These are phyloP conservation scores for Vanacampus margaritifer DNA, from an alignment of 2,113 vertebrate genomes.

Conservation along the genomic window DNA sequence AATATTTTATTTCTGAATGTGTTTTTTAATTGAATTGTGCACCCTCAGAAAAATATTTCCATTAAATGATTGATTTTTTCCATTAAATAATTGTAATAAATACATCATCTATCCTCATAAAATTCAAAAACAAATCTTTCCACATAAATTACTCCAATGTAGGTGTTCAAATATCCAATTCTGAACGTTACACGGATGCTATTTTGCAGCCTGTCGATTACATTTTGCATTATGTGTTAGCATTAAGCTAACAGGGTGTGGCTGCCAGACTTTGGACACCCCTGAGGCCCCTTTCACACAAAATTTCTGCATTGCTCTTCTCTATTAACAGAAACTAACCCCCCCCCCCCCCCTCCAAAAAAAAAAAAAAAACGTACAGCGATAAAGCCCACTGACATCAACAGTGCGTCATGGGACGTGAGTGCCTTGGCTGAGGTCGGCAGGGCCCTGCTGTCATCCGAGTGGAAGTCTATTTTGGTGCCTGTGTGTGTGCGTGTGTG, in stretches of 20 bases:
- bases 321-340: not conserved
- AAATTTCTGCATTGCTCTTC: not conserved
- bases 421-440: conserved; percentile 25
- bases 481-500: not conserved
- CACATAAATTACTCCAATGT: not conserved
- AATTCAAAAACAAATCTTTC: too few relatives aligned
- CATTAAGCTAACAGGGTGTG: too few relatives aligned
- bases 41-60: too few relatives aligned
- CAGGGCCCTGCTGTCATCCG: conserved; percentile 11
- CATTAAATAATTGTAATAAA: too few relatives aligned
- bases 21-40: too few relatives aligned
- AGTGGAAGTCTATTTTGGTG: not conserved
- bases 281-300: not conserved
- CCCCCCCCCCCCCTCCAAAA: too few relatives aligned
- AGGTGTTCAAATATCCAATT: not conserved
- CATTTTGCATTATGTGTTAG: not conserved
- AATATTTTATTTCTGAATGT: too few relatives aligned
- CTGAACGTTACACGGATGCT: not conserved
- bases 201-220: not conserved
- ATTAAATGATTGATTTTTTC: too few relatives aligned
- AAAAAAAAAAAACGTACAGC: not conserved
- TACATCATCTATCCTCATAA: too few relatives aligned
- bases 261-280: too few relatives aligned
- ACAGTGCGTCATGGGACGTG: conserved; percentile 2
- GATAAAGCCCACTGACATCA: not conserved